These are phyloP conservation scores for Paralichthys olivaceus DNA, from an alignment of 2,113 vertebrate species.

Conservation along the genomic window DNA sequence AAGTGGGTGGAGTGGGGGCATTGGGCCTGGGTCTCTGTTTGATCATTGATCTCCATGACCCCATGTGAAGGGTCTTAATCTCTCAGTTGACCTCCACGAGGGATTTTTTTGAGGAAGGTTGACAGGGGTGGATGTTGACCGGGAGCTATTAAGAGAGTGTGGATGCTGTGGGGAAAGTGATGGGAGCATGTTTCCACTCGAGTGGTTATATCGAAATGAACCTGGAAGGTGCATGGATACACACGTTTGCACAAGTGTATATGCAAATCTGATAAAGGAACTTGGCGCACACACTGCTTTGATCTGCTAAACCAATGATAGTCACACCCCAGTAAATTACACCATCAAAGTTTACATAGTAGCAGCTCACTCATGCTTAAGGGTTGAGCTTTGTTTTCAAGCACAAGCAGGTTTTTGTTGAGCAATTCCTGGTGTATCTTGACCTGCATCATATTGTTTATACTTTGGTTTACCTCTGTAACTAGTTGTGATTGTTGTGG, in stretches of 20 bases:
- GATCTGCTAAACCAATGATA: not conserved
- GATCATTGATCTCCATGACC: slow-evolving; percentile 96
- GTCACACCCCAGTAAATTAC: not conserved
- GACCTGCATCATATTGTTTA: not conserved
- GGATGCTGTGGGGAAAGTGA: slow-evolving; percentile 56
- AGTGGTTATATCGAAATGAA: slow-evolving; percentile 87
- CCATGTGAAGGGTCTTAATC: slow-evolving; percentile 85
- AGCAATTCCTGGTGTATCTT: not conserved
- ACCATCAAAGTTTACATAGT: slow-evolving; percentile 20
- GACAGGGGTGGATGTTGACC: slow-evolving; percentile 84
- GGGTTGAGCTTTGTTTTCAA: not conserved
- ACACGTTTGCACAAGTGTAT: slow-evolving; percentile 18
- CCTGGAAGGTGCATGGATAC: slow-evolving; percentile 65
- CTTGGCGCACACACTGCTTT: slow-evolving; percentile 1
- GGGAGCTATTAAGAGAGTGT: slow-evolving; percentile 57
- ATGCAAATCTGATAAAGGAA: slow-evolving; percentile 16
- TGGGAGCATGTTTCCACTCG: slow-evolving; percentile 86
- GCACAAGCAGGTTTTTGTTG: slow-evolving; percentile 31
- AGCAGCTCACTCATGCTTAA: slow-evolving; percentile 2
- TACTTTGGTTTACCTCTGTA: no score
- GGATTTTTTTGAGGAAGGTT: slow-evolving; percentile 78
- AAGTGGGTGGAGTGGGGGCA: slow-evolving; percentile 66
- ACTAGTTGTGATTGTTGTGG: no score
- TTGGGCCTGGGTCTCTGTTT: slow-evolving; percentile 83
- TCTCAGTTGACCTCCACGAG: slow-evolving; percentile 91